Conservation (phyloP, 2,888 invertebrate species). For the Criorhina ranunculi region DNA sequence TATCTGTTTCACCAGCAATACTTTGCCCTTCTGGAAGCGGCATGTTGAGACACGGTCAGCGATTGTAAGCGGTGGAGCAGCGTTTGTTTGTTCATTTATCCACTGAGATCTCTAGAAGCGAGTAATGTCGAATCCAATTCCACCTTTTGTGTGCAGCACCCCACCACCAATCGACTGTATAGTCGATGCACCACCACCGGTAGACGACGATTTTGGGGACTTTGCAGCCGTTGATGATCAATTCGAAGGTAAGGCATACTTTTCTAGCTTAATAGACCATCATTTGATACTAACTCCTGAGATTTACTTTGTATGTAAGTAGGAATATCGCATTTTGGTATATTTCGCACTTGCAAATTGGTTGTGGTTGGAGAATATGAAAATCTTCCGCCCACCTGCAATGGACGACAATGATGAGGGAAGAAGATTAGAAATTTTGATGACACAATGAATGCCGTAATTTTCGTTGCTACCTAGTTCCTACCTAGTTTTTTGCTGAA, state of each 20-base stretch:
- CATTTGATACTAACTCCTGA: neutral
- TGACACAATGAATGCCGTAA: conserved; percentile 47
- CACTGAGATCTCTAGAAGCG: neutral
- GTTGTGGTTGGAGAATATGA: neutral
- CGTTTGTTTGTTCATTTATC: conserved; percentile 22
- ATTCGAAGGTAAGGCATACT: conserved; percentile 68
- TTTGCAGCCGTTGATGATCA: conserved; percentile 79
- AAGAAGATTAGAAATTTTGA: conserved; percentile 27
- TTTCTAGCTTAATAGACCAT: neutral
- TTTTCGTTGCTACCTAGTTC: conserved; percentile 10
- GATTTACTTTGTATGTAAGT: neutral
- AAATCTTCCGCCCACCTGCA: conserved; percentile 31
- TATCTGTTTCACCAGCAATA: neutral
- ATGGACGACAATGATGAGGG: neutral
- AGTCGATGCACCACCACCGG: conserved; percentile 81
- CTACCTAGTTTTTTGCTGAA: conserved; percentile 5
- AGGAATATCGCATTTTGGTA: neutral
- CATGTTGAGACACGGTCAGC: conserved; percentile 38
- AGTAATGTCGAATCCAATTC: conserved; percentile 84
- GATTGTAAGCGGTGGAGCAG: conserved; percentile 12
- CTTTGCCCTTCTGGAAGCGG: conserved; percentile 8
- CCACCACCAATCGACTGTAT: conserved; percentile 86
- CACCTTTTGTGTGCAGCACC: conserved; percentile 86
- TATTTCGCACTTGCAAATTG: neutral
- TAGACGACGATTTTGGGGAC: conserved; percentile 83